A percentile compares a stretch with the other conserved stretches of the same genome.
Conservation (phyloP, 2,797 vertebrate genomes). For the Synanceia verrucosa region DNA sequence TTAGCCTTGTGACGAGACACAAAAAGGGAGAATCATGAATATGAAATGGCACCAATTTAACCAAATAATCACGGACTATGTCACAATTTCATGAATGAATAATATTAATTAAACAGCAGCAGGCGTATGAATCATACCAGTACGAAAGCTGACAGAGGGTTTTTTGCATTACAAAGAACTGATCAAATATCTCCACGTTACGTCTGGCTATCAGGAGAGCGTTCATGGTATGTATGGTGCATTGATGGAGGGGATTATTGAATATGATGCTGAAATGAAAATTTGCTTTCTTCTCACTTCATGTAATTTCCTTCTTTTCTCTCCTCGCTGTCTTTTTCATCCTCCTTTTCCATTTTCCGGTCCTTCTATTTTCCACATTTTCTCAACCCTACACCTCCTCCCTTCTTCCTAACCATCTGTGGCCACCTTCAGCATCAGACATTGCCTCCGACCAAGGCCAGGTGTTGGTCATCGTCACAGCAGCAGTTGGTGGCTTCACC, state of each 20-base stretch:
- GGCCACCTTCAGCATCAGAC: slow-evolving; percentile 87
- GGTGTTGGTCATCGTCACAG: slow-evolving; percentile 94
- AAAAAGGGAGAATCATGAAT: slow-evolving; percentile 82
- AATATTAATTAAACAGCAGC: slow-evolving; percentile 81
- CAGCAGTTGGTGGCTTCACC: slow-evolving; percentile 94
- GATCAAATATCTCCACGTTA: slow-evolving; percentile 59
- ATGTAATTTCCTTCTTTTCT: slow-evolving; percentile 7
- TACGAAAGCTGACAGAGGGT: slow-evolving; percentile 48
- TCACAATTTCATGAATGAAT: slow-evolving; percentile 85
- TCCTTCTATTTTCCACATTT: neutral
- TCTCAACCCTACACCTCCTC: neutral
- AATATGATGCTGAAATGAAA: slow-evolving; percentile 37
- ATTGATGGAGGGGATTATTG: slow-evolving; percentile 33
- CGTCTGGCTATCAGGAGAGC: slow-evolving; percentile 37
- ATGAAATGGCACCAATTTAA: slow-evolving; percentile 82
- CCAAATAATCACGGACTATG: slow-evolving; percentile 82
- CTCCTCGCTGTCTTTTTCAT: neutral
- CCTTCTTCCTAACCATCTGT: neutral
- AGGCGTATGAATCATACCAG: slow-evolving; percentile 71
- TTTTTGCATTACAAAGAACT: slow-evolving; percentile 66
- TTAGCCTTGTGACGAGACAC: slow-evolving; percentile 77
- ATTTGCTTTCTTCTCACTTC: slow-evolving; percentile 4
- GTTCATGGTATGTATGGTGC: slow-evolving; percentile 4
- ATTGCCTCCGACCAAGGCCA: slow-evolving; percentile 93
- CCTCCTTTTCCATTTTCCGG: neutral